phyloP scores from a whole-genome alignment of 2,888 invertebrate genomes.

The Tillus elongatus region DNA sequence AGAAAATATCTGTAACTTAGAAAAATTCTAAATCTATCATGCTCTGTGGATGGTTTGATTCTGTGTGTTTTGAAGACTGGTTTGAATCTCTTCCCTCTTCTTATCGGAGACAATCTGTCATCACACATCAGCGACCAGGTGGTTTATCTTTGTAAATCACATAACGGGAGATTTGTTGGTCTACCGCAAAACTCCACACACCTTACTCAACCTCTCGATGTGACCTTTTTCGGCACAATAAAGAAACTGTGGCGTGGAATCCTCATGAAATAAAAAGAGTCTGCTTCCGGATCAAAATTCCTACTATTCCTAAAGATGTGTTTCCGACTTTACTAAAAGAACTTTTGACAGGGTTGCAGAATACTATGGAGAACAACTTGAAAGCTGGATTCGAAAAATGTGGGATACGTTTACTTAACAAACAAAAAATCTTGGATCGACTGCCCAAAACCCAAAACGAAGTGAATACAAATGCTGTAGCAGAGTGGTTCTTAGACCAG shows the following conservation, averaged over 20 bases:
- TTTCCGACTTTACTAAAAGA: slow-evolving; percentile 17
- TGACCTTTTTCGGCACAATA: slow-evolving; percentile 21
- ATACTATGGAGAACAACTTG: slow-evolving; percentile 10
- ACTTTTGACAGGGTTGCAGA: slow-evolving; percentile 13
- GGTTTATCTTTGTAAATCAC: slow-evolving; percentile 26
- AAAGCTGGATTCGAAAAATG: no score
- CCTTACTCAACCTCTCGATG: slow-evolving; percentile 22
- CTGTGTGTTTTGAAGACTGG: slow-evolving; percentile 25
- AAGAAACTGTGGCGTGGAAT: slow-evolving; percentile 13
- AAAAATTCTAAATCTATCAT: slow-evolving; percentile 30
- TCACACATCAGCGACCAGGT: slow-evolving; percentile 24
- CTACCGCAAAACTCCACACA: slow-evolving; percentile 24
- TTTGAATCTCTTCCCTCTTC: slow-evolving; percentile 18
- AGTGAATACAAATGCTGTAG: no score
- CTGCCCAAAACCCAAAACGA: slow-evolving; percentile 7
- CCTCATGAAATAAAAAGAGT: slow-evolving; percentile 19
- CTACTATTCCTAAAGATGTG: slow-evolving; percentile 17
- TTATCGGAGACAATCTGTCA: no score
- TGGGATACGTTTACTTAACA: slow-evolving; percentile 13
- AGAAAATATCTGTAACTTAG: no score
- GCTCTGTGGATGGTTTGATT: slow-evolving; percentile 30
- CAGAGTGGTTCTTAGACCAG: no score
- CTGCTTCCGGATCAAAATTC: slow-evolving; percentile 16
- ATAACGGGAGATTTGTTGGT: slow-evolving; percentile 32
- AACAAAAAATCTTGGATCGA: slow-evolving; percentile 9